phyloP scores from a whole-genome alignment of 2,888 invertebrate genomes.

The Leptarthrus brevirostris region DNA sequence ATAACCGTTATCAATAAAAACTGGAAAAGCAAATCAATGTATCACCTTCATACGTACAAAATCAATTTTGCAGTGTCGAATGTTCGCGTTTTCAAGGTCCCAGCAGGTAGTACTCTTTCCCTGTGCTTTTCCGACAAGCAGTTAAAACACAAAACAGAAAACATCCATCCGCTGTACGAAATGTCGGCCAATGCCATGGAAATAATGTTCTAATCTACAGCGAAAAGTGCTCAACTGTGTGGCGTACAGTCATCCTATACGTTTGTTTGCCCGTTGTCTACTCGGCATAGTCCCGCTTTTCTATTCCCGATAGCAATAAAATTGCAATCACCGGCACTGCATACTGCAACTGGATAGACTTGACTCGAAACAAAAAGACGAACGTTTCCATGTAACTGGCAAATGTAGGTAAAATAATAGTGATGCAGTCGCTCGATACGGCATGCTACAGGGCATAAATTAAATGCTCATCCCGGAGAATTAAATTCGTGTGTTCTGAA shows the following conservation, averaged over 20 bases:
- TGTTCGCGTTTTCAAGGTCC: slow-evolving; percentile 32
- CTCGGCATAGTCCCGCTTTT: background rate
- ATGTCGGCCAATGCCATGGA: slow-evolving; percentile 28
- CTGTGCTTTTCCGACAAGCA: background rate
- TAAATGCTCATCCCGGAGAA: slow-evolving; percentile 21
- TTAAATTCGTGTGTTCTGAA: slow-evolving; percentile 14
- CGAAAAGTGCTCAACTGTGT: slow-evolving; percentile 1
- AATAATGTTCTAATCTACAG: slow-evolving; percentile 12
- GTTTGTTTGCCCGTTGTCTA: background rate
- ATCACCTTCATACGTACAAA: slow-evolving; percentile 12
- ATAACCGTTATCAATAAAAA: slow-evolving; percentile 17
- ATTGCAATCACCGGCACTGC: background rate
- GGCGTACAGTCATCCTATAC: slow-evolving; percentile 11
- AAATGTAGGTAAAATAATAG: background rate
- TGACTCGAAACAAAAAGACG: background rate
- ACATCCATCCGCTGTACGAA: slow-evolving; percentile 3
- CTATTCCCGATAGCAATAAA: background rate
- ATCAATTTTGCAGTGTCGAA: slow-evolving; percentile 11
- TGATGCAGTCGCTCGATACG: background rate
- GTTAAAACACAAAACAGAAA: background rate
- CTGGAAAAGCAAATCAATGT: slow-evolving; percentile 29
- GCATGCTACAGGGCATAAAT: slow-evolving; percentile 19
- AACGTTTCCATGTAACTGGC: background rate
- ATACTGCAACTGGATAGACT: background rate
- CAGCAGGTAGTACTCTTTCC: slow-evolving; percentile 17